A percentile compares a stretch with the other conserved stretches of the same genome.
Evolutionary conservation across 1,140 invertebrate genomes (phyloP).

Genomic region (Trissolcus basalis): DNA sequence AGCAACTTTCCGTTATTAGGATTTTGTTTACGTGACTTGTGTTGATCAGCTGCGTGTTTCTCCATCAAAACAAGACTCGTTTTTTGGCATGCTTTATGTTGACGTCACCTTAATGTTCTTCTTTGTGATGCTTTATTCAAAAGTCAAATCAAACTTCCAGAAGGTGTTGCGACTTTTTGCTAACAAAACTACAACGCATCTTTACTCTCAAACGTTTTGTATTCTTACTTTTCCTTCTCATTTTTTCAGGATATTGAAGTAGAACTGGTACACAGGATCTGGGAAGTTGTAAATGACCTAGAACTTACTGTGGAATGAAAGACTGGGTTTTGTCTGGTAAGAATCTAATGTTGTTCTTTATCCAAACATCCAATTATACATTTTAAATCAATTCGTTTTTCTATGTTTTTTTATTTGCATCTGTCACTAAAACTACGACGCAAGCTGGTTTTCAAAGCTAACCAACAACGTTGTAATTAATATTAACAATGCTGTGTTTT

Average conservation of each 20-base stretch:
- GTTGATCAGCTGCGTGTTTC: not conserved
- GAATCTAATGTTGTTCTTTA: not conserved
- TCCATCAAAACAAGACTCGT: not conserved
- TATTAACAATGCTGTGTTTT: not conserved
- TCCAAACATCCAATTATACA: not conserved
- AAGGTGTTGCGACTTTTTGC: too few relatives aligned
- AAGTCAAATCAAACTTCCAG: too few relatives aligned
- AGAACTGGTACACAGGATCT: not conserved
- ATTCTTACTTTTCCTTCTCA: not conserved
- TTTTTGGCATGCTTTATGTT: constrained; percentile 17
- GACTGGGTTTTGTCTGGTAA: constrained; percentile 2
- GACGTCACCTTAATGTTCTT: constrained; percentile 3
- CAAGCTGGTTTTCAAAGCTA: not conserved
- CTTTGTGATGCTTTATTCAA: constrained; percentile 9
- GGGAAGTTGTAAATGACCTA: not conserved
- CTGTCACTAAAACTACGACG: not conserved
- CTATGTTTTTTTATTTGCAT: too few relatives aligned
- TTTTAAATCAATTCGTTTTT: too few relatives aligned
- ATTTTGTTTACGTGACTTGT: not conserved
- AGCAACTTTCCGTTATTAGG: too few relatives aligned
- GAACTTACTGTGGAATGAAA: not conserved
- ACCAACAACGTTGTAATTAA: not conserved
- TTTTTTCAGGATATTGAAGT: not conserved
- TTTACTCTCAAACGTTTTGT: too few relatives aligned
- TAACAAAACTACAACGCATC: too few relatives aligned